These are phyloP conservation scores for Alloscopus bannaensis DNA, from an alignment of 2,888 invertebrate species.

Conservation along the genomic window DNA sequence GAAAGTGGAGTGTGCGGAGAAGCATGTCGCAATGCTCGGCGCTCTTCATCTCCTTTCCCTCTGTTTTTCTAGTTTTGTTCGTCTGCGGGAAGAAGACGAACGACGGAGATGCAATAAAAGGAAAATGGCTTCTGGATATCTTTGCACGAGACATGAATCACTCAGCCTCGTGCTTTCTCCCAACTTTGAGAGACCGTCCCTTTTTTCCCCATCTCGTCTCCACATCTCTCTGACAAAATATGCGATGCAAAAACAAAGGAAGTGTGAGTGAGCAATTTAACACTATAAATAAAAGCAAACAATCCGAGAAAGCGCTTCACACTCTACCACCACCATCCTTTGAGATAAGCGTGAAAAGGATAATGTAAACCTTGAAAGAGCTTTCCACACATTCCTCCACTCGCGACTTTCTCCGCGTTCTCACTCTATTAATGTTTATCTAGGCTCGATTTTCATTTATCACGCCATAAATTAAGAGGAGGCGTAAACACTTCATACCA, in stretches of 20 bases:
- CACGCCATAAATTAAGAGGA: too few relatives aligned
- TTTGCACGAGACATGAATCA: conserved; percentile 57
- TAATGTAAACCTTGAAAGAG: too few relatives aligned
- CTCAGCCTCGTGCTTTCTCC: conserved; percentile 3
- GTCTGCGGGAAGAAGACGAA: conserved; percentile 57
- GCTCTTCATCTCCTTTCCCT: conserved; percentile 1
- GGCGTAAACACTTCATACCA: too few relatives aligned
- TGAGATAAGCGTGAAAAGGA: too few relatives aligned
- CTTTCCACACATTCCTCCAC: too few relatives aligned
- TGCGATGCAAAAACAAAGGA: conserved; percentile 19
- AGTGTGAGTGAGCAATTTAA: conserved; percentile 6
- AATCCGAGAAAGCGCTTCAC: conserved; percentile 2
- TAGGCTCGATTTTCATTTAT: too few relatives aligned
- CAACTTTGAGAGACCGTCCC: too few relatives aligned
- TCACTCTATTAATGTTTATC: too few relatives aligned
- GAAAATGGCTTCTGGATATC: conserved; percentile 52
- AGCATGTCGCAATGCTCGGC: conserved; percentile 15
- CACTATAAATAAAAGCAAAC: not conserved
- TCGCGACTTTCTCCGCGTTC: too few relatives aligned
- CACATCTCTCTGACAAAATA: not conserved
- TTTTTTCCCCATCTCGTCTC: too few relatives aligned
- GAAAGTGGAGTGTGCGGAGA: too few relatives aligned
- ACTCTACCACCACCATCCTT: too few relatives aligned
- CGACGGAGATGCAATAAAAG: conserved; percentile 33
- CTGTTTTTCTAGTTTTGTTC: not conserved